Evolutionary conservation across 2,888 invertebrate species (phyloP), one percentile per base, ranked within the genome.

Genomic region (Drosophila ochracea): DNA sequence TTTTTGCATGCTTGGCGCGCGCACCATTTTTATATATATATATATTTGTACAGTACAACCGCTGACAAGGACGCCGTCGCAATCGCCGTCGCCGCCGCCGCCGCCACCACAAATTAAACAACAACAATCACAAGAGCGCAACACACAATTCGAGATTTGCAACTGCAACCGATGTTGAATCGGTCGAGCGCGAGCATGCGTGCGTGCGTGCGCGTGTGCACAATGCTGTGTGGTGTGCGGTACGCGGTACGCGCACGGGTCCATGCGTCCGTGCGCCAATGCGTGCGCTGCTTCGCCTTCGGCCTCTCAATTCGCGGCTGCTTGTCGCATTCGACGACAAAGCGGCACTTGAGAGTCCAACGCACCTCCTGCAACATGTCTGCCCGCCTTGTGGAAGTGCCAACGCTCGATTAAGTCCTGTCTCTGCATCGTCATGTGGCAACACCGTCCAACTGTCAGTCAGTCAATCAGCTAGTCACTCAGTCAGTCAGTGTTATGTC

Each of bases 51-150:
- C 47, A 31, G 1, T 52, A 52, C 9, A 47, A 62, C 52, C 53
- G 53, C 37, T 53, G 53, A 62, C 57, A 61, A 49, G 31, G 39
- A 63, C 57, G 33, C 33, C 4, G 33, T 4, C 33, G 10, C 10
- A 10, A 30, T 30, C 30, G 31, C 4, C 10, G 33, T 10, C 28
- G 49, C 39, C 57, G 50, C 47, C 28, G 63, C 54, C 70, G 63
- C 64, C 61, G 57, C 43, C 30, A 66, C 55, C 66, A 61, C 68
- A 66, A 52, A 19, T 57, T 69, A 97, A 94, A 83, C 96, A 82
- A 76, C 81, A 83, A 54, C 78, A 57, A 47, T 69, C 61, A 75
- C 85, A 73, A 70, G 70, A 76, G 70, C 76, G 70, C 70, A 72
- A 39, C 21, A 47, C 74, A 67, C 72, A 54, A 41, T 62, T 57